Conservation (phyloP, 2,888 invertebrate genomes). For the Erebia epiphron region DNA sequence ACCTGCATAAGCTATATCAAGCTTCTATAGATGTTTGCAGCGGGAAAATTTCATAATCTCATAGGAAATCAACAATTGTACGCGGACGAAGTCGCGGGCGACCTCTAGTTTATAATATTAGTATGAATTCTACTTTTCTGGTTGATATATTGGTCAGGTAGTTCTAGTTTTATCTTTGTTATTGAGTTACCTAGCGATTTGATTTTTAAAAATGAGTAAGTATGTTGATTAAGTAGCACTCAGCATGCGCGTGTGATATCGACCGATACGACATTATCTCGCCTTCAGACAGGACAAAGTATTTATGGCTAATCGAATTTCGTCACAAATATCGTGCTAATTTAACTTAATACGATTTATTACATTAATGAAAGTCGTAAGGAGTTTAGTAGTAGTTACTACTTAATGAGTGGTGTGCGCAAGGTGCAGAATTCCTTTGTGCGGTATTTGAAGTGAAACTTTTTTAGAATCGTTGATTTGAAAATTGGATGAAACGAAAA, state of each 20-base stretch:
- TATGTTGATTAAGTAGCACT: not conserved
- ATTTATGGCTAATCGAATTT: conserved; percentile 12
- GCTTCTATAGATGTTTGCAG: no score
- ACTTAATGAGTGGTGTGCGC: not conserved
- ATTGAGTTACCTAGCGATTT: not conserved
- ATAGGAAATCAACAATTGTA: no score
- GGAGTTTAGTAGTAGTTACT: not conserved
- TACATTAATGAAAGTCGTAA: not conserved
- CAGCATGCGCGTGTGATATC: conserved; percentile 6
- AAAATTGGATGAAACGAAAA: no score
- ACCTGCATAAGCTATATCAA: no score
- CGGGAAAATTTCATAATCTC: no score
- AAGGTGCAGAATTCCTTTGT: no score
- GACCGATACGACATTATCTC: conserved; percentile 7
- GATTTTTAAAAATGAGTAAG: not conserved
- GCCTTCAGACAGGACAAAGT: not conserved
- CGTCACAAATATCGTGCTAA: conserved; percentile 13
- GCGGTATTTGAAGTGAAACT: no score
- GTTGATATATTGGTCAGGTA: not conserved
- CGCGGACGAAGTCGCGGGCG: no score
- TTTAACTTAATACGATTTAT: conserved; percentile 11
- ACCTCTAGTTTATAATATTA: no score
- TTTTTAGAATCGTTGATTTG: no score
- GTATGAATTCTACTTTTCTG: no score
- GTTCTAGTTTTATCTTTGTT: not conserved